Evolutionary conservation across 1,140 invertebrate genomes (phyloP).

Genomic region (Zaprionus lachaisei): DNA sequence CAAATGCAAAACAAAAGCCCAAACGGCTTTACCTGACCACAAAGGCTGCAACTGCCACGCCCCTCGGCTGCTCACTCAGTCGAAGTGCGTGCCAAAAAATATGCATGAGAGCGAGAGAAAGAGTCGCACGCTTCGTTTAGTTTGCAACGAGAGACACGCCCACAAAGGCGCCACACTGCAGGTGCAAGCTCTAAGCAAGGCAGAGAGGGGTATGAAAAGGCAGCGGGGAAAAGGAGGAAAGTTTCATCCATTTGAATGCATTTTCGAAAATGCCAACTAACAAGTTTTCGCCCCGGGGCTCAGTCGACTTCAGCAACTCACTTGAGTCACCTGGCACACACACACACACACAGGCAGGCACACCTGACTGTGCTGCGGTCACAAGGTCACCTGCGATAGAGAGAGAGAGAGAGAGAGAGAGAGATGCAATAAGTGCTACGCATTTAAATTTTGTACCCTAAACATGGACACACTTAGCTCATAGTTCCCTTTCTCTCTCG

Average conservation of each 20-base stretch:
- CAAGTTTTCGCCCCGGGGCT: conserved; percentile 24
- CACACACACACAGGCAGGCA: conserved; percentile 13
- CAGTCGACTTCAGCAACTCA: conserved; percentile 1
- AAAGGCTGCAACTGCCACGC: conserved; percentile 30
- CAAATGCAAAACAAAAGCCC: conserved; percentile 62
- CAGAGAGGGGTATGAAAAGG: neutral
- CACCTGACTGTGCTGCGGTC: conserved; percentile 33
- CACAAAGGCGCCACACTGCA: conserved; percentile 5
- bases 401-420: neutral
- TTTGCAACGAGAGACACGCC: conserved; percentile 51
- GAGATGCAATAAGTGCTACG: conserved; percentile 40
- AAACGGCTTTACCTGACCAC: conserved; percentile 74
- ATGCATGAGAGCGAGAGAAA: conserved; percentile 52
- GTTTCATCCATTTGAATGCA: conserved; percentile 53
- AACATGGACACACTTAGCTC: conserved; percentile 30
- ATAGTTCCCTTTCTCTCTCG: neutral
- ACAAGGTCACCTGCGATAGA: conserved; percentile 41
- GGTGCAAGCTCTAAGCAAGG: conserved; percentile 3
- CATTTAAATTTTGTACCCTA: conserved; percentile 44
- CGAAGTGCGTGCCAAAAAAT: conserved; percentile 68
- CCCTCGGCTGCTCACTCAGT: neutral
- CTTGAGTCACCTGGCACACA: conserved; percentile 31
- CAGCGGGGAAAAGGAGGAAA: neutral
- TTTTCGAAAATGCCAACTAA: conserved; percentile 52
- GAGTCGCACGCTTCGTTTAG: conserved; percentile 52